These are phyloP conservation scores for Gastrophysa polygoni DNA, from an alignment of 2,888 invertebrate genomes.

Conservation along the genomic window DNA sequence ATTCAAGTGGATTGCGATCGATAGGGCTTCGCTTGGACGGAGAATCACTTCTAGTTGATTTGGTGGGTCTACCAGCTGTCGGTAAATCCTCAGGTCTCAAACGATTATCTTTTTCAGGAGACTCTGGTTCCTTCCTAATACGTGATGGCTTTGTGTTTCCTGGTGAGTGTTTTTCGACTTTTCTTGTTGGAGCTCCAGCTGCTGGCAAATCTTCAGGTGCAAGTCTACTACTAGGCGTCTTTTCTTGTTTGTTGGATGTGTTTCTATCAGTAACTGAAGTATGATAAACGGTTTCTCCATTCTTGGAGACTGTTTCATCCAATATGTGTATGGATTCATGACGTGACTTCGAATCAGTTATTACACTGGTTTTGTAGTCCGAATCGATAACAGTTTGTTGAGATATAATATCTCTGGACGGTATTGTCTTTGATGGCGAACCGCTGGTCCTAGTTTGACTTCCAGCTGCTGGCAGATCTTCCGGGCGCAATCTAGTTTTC, in stretches of 20 bases:
- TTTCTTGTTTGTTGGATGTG: neutral
- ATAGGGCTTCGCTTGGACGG: too few species aligned
- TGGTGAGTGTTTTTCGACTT: neutral
- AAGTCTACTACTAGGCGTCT: neutral
- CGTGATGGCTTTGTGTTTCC: neutral
- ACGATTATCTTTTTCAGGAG: neutral
- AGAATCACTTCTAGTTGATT: slow-evolving; percentile 14
- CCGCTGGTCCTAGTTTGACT: neutral
- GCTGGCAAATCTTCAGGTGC: slow-evolving; percentile 9
- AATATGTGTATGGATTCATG: neutral
- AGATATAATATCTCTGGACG: neutral
- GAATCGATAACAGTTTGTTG: neutral
- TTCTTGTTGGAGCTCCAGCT: slow-evolving; percentile 11
- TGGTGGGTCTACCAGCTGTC: slow-evolving; percentile 25
- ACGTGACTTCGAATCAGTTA: neutral
- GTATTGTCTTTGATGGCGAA: neutral
- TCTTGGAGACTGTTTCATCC: neutral
- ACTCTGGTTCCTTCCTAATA: too few species aligned
- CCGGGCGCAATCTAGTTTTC: neutral
- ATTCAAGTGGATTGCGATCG: too few species aligned
- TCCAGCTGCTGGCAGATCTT: slow-evolving; percentile 13
- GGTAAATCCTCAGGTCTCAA: slow-evolving; percentile 12
- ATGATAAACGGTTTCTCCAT: neutral
- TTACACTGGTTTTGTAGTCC: neutral
- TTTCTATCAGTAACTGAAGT: neutral